phyloP scores from a whole-genome alignment of 2,888 invertebrate genomes.

The Mesochorus sp. region DNA sequence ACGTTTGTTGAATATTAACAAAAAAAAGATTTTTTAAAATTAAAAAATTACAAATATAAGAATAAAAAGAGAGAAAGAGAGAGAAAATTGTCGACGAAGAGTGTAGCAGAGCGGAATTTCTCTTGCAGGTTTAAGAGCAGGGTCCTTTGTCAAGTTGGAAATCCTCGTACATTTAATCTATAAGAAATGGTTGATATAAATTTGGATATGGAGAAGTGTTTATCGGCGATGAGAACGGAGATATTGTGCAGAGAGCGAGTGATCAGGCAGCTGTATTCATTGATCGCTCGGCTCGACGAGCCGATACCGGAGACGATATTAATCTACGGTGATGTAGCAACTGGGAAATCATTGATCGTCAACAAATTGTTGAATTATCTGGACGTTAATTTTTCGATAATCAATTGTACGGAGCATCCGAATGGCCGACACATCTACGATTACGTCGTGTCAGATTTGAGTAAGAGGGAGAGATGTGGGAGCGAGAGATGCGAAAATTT shows the following conservation, averaged over 20 bases:
- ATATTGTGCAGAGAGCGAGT: slow-evolving; percentile 84
- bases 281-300: slow-evolving; percentile 85
- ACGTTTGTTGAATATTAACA: too few relatives aligned
- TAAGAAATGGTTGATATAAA: slow-evolving; percentile 39
- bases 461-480: too few relatives aligned
- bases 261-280: slow-evolving; percentile 82
- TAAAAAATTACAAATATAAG: not conserved
- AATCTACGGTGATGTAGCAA: slow-evolving; percentile 91
- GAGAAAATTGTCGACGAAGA: too few relatives aligned
- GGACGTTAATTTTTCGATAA: slow-evolving; percentile 85
- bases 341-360: slow-evolving; percentile 91
- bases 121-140: slow-evolving; percentile 74
- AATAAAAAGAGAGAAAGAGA: too few relatives aligned
- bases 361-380: slow-evolving; percentile 85
- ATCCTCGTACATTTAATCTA: slow-evolving; percentile 28
- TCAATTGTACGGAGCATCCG: slow-evolving; percentile 93
- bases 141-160: slow-evolving; percentile 66
- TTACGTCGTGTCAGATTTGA: slow-evolving; percentile 87
- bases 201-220: slow-evolving; percentile 83
- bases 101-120: too few relatives aligned
- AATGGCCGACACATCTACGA: slow-evolving; percentile 90
- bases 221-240: slow-evolving; percentile 74
- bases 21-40: not conserved
- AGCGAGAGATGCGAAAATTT: slow-evolving; percentile 89
- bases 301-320: slow-evolving; percentile 88